Base-by-base conservation (phyloP, 2,113 vertebrate genomes). In the Lipophrys pholis region DNA sequence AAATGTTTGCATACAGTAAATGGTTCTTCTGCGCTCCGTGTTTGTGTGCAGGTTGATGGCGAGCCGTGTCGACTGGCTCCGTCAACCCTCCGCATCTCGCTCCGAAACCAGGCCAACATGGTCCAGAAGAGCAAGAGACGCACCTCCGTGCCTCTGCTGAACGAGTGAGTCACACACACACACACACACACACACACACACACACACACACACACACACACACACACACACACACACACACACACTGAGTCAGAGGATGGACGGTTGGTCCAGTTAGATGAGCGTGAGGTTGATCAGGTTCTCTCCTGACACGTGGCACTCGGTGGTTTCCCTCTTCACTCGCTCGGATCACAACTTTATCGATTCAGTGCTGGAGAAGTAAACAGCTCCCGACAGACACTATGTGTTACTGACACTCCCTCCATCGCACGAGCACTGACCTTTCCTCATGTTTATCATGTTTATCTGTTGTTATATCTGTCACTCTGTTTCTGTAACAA, bases 41-140 rank as follows among this genome's bases (percentile, higher is more conserved):
- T 30, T 30, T 30, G 21, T 64, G 16, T 36, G 51, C 6, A 89
- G 87, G 98, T 99, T 57, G 98, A 99, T 0, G 98, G 98, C 0
- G 98, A 99, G 77, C 98, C 98, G 21, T 99, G 98, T 79, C 95
- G 96, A 36, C 92, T 99, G 43, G 92, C 95, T 0, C 93, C 98
- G 42, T 98, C 97, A 0, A 94, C 96, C 17, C 96, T 99, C 49
- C 94, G 81, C 69, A 99, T 99, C 56, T 95, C 94, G 8, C 93
- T 99, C 35, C 95, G 98, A 82, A 99, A 99, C 87, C 97, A 99
- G 92, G 98, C 98, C 93, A 99, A 97, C 89, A 98, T 99, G 96
- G 94, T 99, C 89, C 98, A 99, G 96, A 99, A 99, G 92, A 97
- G 96, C 90, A 99, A 99, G 93, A 94, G 98, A 51, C 94, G 97